These are phyloP conservation scores for Parnassius orleans DNA, from an alignment of 2,888 invertebrate species.

Conservation along the genomic window DNA sequence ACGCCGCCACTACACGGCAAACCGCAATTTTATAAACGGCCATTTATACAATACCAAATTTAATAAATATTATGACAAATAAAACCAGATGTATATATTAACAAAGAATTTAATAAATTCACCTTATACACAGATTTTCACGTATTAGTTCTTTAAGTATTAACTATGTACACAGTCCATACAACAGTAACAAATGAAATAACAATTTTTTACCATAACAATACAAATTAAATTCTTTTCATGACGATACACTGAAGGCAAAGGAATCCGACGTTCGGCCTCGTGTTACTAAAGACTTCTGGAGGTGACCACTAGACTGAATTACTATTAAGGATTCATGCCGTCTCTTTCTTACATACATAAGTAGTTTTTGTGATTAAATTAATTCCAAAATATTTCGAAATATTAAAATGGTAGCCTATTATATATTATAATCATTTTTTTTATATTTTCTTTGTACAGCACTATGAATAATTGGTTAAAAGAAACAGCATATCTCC, in stretches of 20 bases:
- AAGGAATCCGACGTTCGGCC: not conserved
- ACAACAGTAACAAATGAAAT: slow-evolving; percentile 41
- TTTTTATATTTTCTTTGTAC: too few relatives aligned
- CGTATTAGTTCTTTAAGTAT: slow-evolving; percentile 44
- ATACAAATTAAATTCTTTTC: not conserved
- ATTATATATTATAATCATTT: too few relatives aligned
- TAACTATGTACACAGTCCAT: slow-evolving; percentile 53
- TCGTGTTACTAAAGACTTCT: not conserved
- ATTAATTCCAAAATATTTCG: too few relatives aligned
- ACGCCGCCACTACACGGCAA: too few relatives aligned
- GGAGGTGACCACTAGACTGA: not conserved
- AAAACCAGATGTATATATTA: slow-evolving; percentile 48
- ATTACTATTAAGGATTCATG: too few relatives aligned
- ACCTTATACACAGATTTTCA: slow-evolving; percentile 59
- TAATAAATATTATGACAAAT: slow-evolving; percentile 26
- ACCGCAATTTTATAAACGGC: too few relatives aligned
- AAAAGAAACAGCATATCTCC: too few relatives aligned
- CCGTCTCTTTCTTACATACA: too few relatives aligned
- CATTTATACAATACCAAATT: too few relatives aligned
- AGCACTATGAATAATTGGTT: too few relatives aligned
- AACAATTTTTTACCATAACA: not conserved
- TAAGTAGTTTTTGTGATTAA: too few relatives aligned
- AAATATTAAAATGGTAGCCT: too few relatives aligned
- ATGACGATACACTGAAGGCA: not conserved
- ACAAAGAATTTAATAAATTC: slow-evolving; percentile 77